A percentile compares a stretch with the other conserved stretches of the same genome.
phyloP scores from a whole-genome alignment of 1,140 invertebrate species.

The Holotrichia oblita region DNA sequence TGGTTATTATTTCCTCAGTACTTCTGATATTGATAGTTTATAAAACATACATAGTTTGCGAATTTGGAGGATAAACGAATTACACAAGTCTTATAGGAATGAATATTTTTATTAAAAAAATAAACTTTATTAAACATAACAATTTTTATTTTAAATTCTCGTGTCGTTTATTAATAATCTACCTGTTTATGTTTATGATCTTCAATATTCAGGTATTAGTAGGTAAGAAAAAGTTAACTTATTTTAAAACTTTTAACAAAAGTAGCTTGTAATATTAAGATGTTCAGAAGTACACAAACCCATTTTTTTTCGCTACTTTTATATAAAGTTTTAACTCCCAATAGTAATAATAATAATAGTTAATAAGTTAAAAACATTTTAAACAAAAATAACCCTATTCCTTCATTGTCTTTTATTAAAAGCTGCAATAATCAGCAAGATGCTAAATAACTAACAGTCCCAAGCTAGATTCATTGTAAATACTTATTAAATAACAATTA shows the following conservation, averaged over 20 bases:
- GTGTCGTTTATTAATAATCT: slow-evolving; percentile 14
- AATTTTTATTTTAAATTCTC: slow-evolving; percentile 16
- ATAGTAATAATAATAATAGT: slow-evolving; percentile 8
- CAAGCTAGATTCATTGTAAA: slow-evolving; percentile 3
- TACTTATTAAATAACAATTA: slow-evolving; percentile 8
- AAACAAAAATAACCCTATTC: slow-evolving; percentile 22
- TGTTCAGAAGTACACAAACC: slow-evolving; percentile 17
- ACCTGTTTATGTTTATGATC: slow-evolving; percentile 28
- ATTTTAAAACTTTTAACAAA: slow-evolving; percentile 19
- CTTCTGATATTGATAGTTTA: slow-evolving; percentile 31
- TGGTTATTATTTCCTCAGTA: neutral
- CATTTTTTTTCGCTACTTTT: slow-evolving; percentile 8
- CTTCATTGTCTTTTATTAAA: slow-evolving; percentile 3
- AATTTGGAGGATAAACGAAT: neutral
- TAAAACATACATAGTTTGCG: neutral
- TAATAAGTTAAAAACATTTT: slow-evolving; percentile 24
- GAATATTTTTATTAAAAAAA: slow-evolving; percentile 30
- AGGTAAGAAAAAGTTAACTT: slow-evolving; percentile 4
- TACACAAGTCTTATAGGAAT: slow-evolving; percentile 28
- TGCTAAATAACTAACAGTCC: slow-evolving; percentile 28
- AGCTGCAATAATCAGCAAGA: slow-evolving; percentile 4
- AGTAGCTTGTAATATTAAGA: slow-evolving; percentile 9
- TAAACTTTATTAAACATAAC: slow-evolving; percentile 35
- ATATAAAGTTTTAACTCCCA: neutral
- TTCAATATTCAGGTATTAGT: neutral